These are phyloP conservation scores for Pituophis catenifer DNA, from an alignment of 2,113 vertebrate species.

Conservation along the genomic window DNA sequence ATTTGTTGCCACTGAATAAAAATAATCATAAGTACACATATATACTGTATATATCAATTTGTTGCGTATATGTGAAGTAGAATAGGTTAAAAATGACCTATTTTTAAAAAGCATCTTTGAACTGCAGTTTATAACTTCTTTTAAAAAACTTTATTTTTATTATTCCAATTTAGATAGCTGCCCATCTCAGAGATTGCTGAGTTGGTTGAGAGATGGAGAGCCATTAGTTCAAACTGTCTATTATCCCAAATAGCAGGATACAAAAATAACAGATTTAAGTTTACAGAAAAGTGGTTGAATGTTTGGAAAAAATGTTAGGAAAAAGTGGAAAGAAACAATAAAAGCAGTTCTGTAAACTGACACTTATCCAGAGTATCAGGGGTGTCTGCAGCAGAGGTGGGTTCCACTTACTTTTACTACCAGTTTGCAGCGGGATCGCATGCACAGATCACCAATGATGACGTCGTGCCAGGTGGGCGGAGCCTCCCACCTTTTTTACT, in stretches of 20 bases:
- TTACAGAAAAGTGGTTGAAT: not conserved
- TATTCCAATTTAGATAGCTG: not conserved
- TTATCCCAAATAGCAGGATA: not conserved
- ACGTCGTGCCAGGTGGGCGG: too few relatives aligned
- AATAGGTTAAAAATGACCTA: not conserved
- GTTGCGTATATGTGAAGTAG: not conserved
- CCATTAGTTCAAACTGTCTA: not conserved
- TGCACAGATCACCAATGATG: too few relatives aligned
- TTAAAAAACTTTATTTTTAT: not conserved
- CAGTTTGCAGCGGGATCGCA: too few relatives aligned
- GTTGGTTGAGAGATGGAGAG: not conserved
- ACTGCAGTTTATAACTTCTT: not conserved
- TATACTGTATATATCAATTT: not conserved
- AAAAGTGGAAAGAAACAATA: not conserved
- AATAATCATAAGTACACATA: not conserved
- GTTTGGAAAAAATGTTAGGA: not conserved
- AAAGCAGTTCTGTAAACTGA: not conserved
- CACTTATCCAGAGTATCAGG: not conserved
- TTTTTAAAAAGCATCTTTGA: not conserved
- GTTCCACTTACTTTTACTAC: too few relatives aligned
- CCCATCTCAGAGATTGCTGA: not conserved
- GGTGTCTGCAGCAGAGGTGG: not conserved
- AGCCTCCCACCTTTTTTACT: too few relatives aligned
- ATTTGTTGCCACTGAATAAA: not conserved
- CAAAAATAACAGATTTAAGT: not conserved